Conservation (phyloP, 2,797 vertebrate species). For the Poeciliopsis infans region DNA sequence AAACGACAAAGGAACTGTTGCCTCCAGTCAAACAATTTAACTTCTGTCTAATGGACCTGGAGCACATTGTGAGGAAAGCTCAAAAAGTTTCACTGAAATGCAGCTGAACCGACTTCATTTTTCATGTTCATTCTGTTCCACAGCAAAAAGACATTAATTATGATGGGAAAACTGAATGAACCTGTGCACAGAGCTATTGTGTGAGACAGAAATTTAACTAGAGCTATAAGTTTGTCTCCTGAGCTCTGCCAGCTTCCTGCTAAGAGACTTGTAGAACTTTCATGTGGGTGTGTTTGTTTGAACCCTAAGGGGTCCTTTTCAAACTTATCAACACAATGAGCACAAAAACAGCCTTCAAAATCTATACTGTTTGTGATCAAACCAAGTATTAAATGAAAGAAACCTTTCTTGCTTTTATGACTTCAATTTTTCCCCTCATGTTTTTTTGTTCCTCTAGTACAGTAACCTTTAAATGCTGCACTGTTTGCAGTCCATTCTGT, state of each 20-base stretch:
- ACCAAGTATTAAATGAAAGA: slow-evolving; percentile 12
- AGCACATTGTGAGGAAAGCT: not conserved
- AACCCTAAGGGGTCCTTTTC: slow-evolving; percentile 27
- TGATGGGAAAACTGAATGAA: slow-evolving; percentile 24
- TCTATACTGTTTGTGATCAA: slow-evolving; percentile 28
- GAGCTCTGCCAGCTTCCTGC: slow-evolving; percentile 18
- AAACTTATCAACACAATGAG: slow-evolving; percentile 35
- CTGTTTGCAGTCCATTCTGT: not conserved
- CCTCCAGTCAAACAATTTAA: slow-evolving; percentile 21
- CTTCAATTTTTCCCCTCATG: slow-evolving; percentile 19
- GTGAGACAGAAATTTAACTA: slow-evolving; percentile 24
- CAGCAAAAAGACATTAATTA: slow-evolving; percentile 21
- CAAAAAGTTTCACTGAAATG: slow-evolving; percentile 12
- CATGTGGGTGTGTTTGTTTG: slow-evolving; percentile 52
- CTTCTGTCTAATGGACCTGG: slow-evolving; percentile 1
- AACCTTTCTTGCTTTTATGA: slow-evolving; percentile 32
- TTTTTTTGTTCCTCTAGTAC: slow-evolving; percentile 7
- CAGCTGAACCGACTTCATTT: slow-evolving; percentile 4
- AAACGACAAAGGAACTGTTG: slow-evolving; percentile 29
- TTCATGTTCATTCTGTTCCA: not conserved
- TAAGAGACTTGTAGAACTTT: slow-evolving; percentile 18
- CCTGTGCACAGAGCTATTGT: not conserved
- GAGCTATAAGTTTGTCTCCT: slow-evolving; percentile 25
- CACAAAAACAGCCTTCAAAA: slow-evolving; percentile 33
- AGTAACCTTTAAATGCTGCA: slow-evolving; percentile 13